These are phyloP conservation scores for Volucella zonaria DNA, from an alignment of 2,888 invertebrate species.

Conservation along the genomic window DNA sequence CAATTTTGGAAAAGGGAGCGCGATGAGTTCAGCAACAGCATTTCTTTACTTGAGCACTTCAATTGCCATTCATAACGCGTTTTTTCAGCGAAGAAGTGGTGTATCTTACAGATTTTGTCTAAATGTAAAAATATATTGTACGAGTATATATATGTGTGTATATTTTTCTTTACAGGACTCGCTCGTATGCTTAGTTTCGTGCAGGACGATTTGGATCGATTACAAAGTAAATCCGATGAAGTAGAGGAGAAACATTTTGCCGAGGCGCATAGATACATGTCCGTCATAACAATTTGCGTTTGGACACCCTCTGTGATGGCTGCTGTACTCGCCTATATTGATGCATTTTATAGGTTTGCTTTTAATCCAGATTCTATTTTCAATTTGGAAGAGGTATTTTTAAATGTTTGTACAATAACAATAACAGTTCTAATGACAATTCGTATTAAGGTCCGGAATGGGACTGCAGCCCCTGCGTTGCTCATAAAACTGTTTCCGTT, in stretches of 20 bases:
- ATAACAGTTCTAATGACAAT: too few species aligned
- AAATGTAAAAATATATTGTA: neutral
- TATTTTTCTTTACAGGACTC: slow-evolving; percentile 72
- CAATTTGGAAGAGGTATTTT: slow-evolving; percentile 75
- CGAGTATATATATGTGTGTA: neutral
- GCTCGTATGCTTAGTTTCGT: slow-evolving; percentile 74
- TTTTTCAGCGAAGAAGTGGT: slow-evolving; percentile 76
- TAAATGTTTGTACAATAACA: neutral
- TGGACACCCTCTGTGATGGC: slow-evolving; percentile 76
- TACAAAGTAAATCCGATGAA: slow-evolving; percentile 74
- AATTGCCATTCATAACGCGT: slow-evolving; percentile 76
- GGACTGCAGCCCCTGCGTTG: slow-evolving; percentile 76
- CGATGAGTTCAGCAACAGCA: slow-evolving; percentile 77
- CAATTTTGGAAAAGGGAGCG: slow-evolving; percentile 70
- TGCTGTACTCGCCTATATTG: slow-evolving; percentile 75
- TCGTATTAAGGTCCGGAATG: slow-evolving; percentile 57
- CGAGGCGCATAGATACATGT: slow-evolving; percentile 75
- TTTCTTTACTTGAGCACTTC: slow-evolving; percentile 77
- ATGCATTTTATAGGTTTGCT: slow-evolving; percentile 77
- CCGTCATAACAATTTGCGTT: slow-evolving; percentile 74
- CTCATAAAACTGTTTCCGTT: slow-evolving; percentile 78
- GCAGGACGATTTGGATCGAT: slow-evolving; percentile 74
- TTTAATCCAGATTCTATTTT: slow-evolving; percentile 77
- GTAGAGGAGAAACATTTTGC: slow-evolving; percentile 74
- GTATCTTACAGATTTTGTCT: neutral